Evolutionary conservation across 2,888 invertebrate species (phyloP).

Genomic region (Tetragnatha montana): DNA sequence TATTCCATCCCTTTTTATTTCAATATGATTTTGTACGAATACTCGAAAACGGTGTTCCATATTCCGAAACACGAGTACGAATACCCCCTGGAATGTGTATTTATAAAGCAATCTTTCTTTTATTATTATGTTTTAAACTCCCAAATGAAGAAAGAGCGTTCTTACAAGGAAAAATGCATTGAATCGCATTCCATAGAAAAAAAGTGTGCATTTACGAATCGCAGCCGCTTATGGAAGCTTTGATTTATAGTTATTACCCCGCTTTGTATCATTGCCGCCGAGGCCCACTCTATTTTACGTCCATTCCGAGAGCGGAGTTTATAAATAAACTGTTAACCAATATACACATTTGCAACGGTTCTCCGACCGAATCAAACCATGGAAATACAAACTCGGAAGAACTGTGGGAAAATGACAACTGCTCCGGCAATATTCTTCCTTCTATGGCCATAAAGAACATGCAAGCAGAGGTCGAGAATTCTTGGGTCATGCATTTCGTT

Average conservation of each 20-base stretch:
- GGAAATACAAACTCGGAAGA: slow-evolving; percentile 43
- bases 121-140: too few species aligned
- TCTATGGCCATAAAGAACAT: slow-evolving; percentile 55
- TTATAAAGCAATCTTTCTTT: too few species aligned
- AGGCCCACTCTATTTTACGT: slow-evolving; percentile 22
- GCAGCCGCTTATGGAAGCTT: slow-evolving; percentile 7
- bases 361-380: slow-evolving; percentile 32
- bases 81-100: too few species aligned
- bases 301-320: slow-evolving; percentile 20
- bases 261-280: slow-evolving; percentile 40
- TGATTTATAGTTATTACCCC: slow-evolving; percentile 58
- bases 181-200: slow-evolving; percentile 32
- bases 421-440: slow-evolving; percentile 58
- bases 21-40: too few species aligned
- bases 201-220: slow-evolving; percentile 29
- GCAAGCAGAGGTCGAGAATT: slow-evolving; percentile 47
- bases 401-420: slow-evolving; percentile 62
- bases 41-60: too few species aligned
- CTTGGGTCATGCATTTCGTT: slow-evolving; percentile 36
- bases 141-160: too few species aligned
- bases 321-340: slow-evolving; percentile 65
- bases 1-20: too few species aligned
- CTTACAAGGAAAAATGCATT: slow-evolving; percentile 21
- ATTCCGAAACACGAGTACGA: too few species aligned
- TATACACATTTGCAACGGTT: slow-evolving; percentile 45